phyloP scores from a whole-genome alignment of 2,113 vertebrate species.

The Benitochromis conjunctus region DNA sequence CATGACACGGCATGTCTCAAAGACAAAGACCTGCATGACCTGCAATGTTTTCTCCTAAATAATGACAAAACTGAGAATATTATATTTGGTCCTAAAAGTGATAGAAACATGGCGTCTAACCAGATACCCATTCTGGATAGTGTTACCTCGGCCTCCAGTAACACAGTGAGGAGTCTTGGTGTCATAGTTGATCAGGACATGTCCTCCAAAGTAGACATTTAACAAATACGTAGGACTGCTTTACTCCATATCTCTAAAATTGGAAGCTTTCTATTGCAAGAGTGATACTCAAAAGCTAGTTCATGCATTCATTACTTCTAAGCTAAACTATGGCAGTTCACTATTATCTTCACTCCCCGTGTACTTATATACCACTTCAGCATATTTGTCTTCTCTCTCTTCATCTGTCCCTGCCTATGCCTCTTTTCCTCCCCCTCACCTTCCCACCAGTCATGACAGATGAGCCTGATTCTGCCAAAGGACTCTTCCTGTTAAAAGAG shows the following conservation, averaged over 20 bases:
- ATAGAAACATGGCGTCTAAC: fast-evolving
- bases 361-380: not conserved
- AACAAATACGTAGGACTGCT: not conserved
- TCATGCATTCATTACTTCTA: not conserved
- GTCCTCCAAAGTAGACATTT: not conserved
- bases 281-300: not conserved
- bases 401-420: not conserved
- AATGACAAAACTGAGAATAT: not conserved
- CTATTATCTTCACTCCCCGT: not conserved
- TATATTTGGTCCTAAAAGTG: not conserved
- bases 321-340: not conserved
- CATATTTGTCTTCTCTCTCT: fast-evolving
- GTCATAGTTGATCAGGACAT: not conserved
- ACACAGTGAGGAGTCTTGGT: not conserved
- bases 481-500: no score
- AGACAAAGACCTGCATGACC: not conserved
- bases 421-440: not conserved
- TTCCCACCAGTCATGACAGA: fast-evolving
- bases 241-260: not conserved
- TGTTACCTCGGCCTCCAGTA: fast-evolving
- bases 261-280: not conserved
- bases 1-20: not conserved
- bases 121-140: not conserved
- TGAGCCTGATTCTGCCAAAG: not conserved
- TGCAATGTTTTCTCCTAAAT: not conserved